Base-by-base conservation (phyloP, 2,888 invertebrate genomes). In the Drosophila prolongata region DNA sequence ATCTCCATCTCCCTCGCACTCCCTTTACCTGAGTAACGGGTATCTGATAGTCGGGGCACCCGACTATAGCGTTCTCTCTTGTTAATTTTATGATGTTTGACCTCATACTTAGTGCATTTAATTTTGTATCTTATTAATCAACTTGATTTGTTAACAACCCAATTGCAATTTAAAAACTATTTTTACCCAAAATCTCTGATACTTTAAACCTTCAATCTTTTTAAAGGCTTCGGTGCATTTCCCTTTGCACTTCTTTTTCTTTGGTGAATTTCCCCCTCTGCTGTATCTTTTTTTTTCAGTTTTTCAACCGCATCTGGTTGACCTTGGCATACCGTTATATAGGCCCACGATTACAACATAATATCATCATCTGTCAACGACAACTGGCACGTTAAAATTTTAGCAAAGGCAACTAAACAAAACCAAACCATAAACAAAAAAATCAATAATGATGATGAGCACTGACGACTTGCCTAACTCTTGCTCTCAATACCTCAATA, bases 271-370 rank as follows among this genome's bases (percentile, higher is more conserved):
- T 43, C 43, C 43, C 66, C 62, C 14, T 16, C 9, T 44, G 44
- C n/a, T 58, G 58, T 64, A 49, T 49, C 62, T 78, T 54, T 52
- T 19, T 16, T 52, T 24, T 10, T 44, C 13, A 3, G 8, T n/a
- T 38, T 52, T 47, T 30, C 66, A 83, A 70, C 72, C 74, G 78
- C 78, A 83, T 65, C 88, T 88, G 87, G 88, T 80, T 84, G 87
- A 84, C 83, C 83, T 84, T 84, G 80, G 71, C 75, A 76, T 46
- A 88, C 83, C 83, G 83, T 84, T 84, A 83, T 72, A 72, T 80
- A 83, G 80, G 66, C 56, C 57, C 49, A 47, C 75, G 77, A 75
- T 86, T 82, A 83, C 87, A 84, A 81, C 87, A 81, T 81, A 64
- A 19, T 52, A 69, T 50, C 75, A 75, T 64, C 61, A 19, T 62